phyloP scores from a whole-genome alignment of 2,113 vertebrate genomes.

The Ornithorhynchus anatinus region DNA sequence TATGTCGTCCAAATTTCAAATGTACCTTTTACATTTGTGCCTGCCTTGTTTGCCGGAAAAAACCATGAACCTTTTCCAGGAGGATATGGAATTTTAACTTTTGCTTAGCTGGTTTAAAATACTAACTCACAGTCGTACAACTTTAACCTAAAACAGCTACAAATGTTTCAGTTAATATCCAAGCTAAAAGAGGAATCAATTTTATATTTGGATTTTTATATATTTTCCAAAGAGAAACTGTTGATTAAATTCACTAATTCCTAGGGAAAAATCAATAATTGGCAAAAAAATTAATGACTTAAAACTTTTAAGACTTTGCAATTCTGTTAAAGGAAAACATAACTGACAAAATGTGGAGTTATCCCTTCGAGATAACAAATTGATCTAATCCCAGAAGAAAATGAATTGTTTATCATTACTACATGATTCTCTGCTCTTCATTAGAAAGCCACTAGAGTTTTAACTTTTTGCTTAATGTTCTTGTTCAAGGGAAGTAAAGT shows the following conservation, averaged over 20 bases:
- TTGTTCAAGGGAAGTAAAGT: background rate
- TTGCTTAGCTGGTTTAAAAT: background rate
- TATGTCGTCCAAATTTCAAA: background rate
- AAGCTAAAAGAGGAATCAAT: constrained; percentile 16
- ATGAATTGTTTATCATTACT: fast-evolving
- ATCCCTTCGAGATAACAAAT: background rate
- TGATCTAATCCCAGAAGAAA: background rate
- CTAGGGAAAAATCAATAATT: constrained; percentile 16
- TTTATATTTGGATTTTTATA: constrained; percentile 6
- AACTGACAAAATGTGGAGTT: background rate
- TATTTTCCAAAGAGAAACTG: constrained; percentile 7
- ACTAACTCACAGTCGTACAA: background rate
- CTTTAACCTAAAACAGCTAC: background rate
- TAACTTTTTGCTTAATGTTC: background rate
- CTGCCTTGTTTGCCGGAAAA: background rate
- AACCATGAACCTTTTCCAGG: background rate
- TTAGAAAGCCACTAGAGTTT: background rate
- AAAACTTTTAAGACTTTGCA: background rate
- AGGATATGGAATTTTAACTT: background rate
- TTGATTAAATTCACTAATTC: constrained; percentile 10
- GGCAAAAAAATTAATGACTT: background rate
- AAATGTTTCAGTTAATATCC: constrained; percentile 8
- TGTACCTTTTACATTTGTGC: background rate
- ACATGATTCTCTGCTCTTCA: background rate
- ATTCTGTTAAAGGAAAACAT: background rate